Base-by-base conservation (phyloP, 2,888 invertebrate genomes). In the Spilarctia lutea region DNA sequence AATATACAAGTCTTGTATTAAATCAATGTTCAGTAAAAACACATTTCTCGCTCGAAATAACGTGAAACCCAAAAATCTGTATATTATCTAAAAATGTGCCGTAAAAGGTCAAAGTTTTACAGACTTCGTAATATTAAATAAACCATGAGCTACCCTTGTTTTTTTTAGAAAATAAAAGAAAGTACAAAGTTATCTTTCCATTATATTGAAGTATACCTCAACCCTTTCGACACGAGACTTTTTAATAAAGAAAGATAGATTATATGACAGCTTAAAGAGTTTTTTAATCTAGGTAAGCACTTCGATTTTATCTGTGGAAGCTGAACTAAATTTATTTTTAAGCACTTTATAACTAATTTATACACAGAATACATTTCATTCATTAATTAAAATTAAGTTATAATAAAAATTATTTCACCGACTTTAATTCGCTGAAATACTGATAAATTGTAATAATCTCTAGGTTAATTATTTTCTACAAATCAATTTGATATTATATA, bases 101-200 rank as follows among this genome's bases (percentile, higher is more conserved):
- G 2, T 73, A 81, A 87, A 83, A 87, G 85, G 88, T 82, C 79
- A 82, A 83, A 88, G 87, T 87, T 84, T 56, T 78, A 70, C 67
- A 74, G 88, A 88, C 83, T 89, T 86, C 75, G 78, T 90, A 93
- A 93, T 91, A 88, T 87, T 92, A 94, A 90, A 89, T 91, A 93
- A 94, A 93, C 93, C 79, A 80, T 85, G 88, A 85, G 87, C 87
- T 86, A 89, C 94, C 93, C 91, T 92, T 92, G 91, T 89, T 93
- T 92, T 93, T 91, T 90, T 90, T 88, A 83, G 85, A 85, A 91
- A 91, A 89, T 88, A 88, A 90, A 87, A 87, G 85, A 86, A 87
- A 86, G 83, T 85, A 75, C 68, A 80, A 74, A 91, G 95, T 95
- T 95, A 92, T 95, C 93, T 95, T 95, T 95, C 91, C 90, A 95